phyloP scores from a whole-genome alignment of 2,888 invertebrate species.

The Harmothoe impar region DNA sequence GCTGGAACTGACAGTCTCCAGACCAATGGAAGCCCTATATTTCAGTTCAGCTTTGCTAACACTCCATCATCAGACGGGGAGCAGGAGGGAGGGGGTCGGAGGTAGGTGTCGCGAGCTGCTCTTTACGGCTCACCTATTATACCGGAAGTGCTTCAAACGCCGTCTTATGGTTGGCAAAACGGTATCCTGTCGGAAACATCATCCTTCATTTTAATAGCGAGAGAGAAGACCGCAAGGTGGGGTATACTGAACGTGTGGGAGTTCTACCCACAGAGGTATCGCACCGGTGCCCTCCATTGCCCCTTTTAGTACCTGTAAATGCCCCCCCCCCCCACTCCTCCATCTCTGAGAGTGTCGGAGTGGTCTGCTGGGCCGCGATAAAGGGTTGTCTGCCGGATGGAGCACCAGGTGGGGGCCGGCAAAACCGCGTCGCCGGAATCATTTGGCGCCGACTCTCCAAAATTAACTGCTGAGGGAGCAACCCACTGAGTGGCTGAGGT shows the following conservation, averaged over 20 bases:
- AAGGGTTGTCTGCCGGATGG: neutral
- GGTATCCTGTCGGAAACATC: neutral
- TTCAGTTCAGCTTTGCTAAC: too few relatives aligned
- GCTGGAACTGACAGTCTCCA: neutral
- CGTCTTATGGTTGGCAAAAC: neutral
- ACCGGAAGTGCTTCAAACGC: constrained; percentile 10
- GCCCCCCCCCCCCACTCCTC: neutral
- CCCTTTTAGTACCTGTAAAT: neutral
- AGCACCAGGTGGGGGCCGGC: constrained; percentile 18
- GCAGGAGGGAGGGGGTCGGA: neutral
- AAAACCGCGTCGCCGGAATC: constrained; percentile 4
- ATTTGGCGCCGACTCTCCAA: neutral
- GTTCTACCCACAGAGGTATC: too few relatives aligned
- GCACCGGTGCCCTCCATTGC: too few relatives aligned
- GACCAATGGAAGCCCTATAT: neutral
- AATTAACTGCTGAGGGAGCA: constrained; percentile 7
- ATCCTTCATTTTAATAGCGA: neutral
- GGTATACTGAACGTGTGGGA: neutral
- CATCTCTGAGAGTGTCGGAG: neutral
- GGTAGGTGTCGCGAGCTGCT: neutral
- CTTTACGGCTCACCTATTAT: neutral
- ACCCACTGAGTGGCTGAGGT: neutral
- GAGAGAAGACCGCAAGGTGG: neutral
- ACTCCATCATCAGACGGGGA: too few relatives aligned
- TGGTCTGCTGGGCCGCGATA: neutral